Evolutionary conservation across 2,888 invertebrate species (phyloP).

Genomic region (Coenonympha glycerion): DNA sequence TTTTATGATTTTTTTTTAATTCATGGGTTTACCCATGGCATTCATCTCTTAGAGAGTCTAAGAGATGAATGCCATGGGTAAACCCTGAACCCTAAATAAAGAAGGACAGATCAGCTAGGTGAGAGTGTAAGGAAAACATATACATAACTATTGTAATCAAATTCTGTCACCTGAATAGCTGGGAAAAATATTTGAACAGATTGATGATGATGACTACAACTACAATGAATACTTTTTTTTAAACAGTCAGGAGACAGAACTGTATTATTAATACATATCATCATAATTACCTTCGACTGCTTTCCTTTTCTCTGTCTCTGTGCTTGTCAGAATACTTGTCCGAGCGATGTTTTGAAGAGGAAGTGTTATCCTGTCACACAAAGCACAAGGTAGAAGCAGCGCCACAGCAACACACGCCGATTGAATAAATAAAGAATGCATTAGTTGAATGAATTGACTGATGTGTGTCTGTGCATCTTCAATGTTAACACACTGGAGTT

Average conservation of each 20-base stretch:
- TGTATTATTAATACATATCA: not conserved
- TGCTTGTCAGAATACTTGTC: conserved; percentile 75
- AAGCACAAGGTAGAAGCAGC: conserved; percentile 78
- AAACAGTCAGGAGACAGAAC: not conserved
- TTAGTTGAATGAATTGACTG: conserved; percentile 64
- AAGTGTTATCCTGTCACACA: conserved; percentile 77
- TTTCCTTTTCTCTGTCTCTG: conserved; percentile 64
- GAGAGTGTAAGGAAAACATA: too few species aligned
- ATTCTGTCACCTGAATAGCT: too few species aligned
- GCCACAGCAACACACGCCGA: conserved; percentile 77
- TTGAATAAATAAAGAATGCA: conserved; percentile 74
- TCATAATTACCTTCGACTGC: conserved; percentile 51
- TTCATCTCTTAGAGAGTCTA: too few species aligned
- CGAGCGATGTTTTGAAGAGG: conserved; percentile 74
- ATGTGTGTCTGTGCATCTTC: conserved; percentile 52
- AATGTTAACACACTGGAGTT: conserved; percentile 38
- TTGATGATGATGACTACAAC: too few species aligned
- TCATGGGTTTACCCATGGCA: too few species aligned
- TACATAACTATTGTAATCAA: too few species aligned
- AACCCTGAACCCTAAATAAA: too few species aligned
- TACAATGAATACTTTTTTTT: too few species aligned
- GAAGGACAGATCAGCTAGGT: too few species aligned
- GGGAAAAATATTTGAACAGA: too few species aligned
- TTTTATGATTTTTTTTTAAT: too few species aligned
- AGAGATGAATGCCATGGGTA: too few species aligned